Percentiles rank a stretch among this genome's conserved stretches.
Evolutionary conservation across 2,888 invertebrate genomes (phyloP).

Genomic region (Pammene fasciana): DNA sequence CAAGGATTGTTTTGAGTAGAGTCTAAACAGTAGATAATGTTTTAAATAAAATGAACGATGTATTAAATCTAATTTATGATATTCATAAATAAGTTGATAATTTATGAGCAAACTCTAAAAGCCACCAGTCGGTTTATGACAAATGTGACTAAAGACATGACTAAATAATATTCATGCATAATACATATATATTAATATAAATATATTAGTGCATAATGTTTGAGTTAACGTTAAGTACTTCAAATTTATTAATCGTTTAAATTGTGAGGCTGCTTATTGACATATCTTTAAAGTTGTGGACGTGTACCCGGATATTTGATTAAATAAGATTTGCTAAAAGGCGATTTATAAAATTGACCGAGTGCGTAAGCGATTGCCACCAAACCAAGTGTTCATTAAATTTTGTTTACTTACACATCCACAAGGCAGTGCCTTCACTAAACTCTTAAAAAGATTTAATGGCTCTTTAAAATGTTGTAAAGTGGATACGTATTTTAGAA

Average conservation of each 20-base stretch:
- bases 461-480: neutral
- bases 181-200: conserved; percentile 40
- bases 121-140: conserved; percentile 15
- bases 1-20: too few species aligned
- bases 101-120: conserved; percentile 29
- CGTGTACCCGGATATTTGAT: conserved; percentile 40
- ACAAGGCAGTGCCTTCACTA: conserved; percentile 24
- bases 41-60: neutral
- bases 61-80: conserved; percentile 3
- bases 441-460: conserved; percentile 16
- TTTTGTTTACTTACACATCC: conserved; percentile 1
- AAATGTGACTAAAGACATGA: neutral
- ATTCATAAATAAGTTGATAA: conserved; percentile 25
- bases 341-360: conserved; percentile 23
- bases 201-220: conserved; percentile 37
- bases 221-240: conserved; percentile 26
- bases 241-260: conserved; percentile 21
- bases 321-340: conserved; percentile 35
- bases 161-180: conserved; percentile 5
- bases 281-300: conserved; percentile 28
- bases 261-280: conserved; percentile 17
- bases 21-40: too few species aligned
- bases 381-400: conserved; percentile 9
- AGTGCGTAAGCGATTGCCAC: conserved; percentile 11
- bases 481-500: neutral